Base-by-base conservation (phyloP, 2,113 vertebrate genomes). In the Phocoena sinus region DNA sequence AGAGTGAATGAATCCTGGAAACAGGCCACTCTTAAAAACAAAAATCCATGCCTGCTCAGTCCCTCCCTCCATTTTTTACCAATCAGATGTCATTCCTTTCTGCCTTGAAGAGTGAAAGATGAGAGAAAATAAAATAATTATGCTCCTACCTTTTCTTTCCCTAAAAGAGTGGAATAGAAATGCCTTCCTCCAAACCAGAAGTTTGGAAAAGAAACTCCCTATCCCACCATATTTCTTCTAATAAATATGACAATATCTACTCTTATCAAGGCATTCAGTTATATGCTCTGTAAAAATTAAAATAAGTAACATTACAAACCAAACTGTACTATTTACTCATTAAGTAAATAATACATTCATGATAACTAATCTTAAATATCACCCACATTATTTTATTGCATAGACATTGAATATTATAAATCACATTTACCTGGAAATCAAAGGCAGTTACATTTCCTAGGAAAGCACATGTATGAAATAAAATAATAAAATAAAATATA, bases 361-460 rank as follows among this genome's bases (percentile, higher is more conserved):
- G 76, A 68, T 67, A 4, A 85, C 7, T 26, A n/a, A 56, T 79
- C n/a, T 79, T 65, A 84, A 93, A n/a, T 38, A 79, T 47, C 4
- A 89, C 65, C 20, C 8, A 41, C 20, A 21, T 68, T 63, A 5
- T 60, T 82, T 36, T 28, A 44, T 47, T 92, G 5, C 86, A 1
- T 62, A 65, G 33, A 76, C 21, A 91, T 6, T 77, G 31, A 68
- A 67, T 71, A 71, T 53, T 41, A 88, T 58, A 44, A 79, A 85
- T 79, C 20, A 11, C 63, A 68, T 85, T 96, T 67, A 73, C 21
- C 14, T 70, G 2, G 17, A 94, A 88, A 85, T 76, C 60, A 87
- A 83, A 70, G 14, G 6, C 21, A 90, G 15, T 68, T 79, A 50
- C 26, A 85, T 84, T 89, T 88, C 73, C 14, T 91, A 60, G 12